Base-by-base conservation (phyloP, 2,888 invertebrate genomes). In the Diaphora mendica region DNA sequence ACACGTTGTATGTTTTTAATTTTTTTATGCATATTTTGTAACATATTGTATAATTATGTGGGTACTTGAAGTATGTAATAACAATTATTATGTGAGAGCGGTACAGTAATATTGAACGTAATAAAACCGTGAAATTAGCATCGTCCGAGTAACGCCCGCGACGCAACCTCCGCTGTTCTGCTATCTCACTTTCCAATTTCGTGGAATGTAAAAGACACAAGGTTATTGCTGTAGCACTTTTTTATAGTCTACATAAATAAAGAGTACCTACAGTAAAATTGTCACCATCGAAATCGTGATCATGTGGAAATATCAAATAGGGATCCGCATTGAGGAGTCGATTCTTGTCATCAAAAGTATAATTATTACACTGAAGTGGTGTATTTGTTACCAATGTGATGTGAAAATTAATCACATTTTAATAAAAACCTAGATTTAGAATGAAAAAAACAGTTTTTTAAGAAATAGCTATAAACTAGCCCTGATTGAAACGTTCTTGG, bases 131-230 rank as follows among this genome's bases (percentile, higher is more conserved):
- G 87, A 88, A 90, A 90, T 88, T 84, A 82, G 79, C 77, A 39
- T 39, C 39, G 79, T 66, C 79, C 77, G 81, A 78, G 77, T 84
- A 83, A 79, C 75, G 72, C 76, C 71, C 83, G 80, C 81, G 74
- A 80, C 85, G 82, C 76, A 77, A 72, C 74, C 77, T 70, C 79
- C 62, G 64, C 44, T 33, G 44, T 20, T 68, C 55, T 55, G 76
- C 77, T 81, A 87, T 89, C 86, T 87, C 87, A 87, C 89, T 91
- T 92, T 92, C 89, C 86, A 88, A 90, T 90, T 92, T 90, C 87
- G 85, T 85, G 87, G 89, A 91, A 91, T 82, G 84, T 88, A 86
- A 88, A 88, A 84, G 78, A 71, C 78, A 78, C 81, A 78, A 86
- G 79, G 75, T 83, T 81, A 79, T 77, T 71, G 74, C 75, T 70